Evolutionary conservation across 2,113 vertebrate genomes (phyloP).

Genomic region (Hystrix brachyura): DNA sequence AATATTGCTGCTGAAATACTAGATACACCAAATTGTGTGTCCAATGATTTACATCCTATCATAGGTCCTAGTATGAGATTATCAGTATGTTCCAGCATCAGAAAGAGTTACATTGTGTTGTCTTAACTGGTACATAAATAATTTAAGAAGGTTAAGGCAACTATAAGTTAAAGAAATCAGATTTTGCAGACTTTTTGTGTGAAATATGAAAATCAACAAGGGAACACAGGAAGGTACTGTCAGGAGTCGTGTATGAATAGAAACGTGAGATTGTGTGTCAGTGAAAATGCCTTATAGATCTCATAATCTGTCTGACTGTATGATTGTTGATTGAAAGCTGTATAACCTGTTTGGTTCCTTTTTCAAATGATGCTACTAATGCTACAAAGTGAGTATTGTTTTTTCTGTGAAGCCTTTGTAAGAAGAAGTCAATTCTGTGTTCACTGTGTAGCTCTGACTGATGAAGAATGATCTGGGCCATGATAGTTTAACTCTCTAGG

Average conservation of each 20-base stretch:
- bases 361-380: slow-evolving; percentile 73
- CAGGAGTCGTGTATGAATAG: background rate
- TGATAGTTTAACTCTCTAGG: slow-evolving; percentile 66
- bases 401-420: slow-evolving; percentile 66
- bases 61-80: background rate
- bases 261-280: slow-evolving; percentile 20
- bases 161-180: background rate
- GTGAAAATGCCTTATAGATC: slow-evolving; percentile 39
- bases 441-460: slow-evolving; percentile 63
- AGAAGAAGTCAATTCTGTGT: slow-evolving; percentile 74
- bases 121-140: background rate
- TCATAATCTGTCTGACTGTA: slow-evolving; percentile 52
- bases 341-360: slow-evolving; percentile 79
- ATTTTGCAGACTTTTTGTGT: background rate
- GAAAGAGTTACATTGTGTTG: slow-evolving; percentile 9
- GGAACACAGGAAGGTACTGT: background rate
- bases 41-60: background rate
- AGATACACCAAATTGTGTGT: too few species aligned
- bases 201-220: slow-evolving; percentile 22
- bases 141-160: background rate
- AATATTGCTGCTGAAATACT: slow-evolving; percentile 53
- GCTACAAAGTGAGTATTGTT: slow-evolving; percentile 77
- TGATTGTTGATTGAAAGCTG: slow-evolving; percentile 65
- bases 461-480: slow-evolving; percentile 66
- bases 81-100: background rate